These are phyloP conservation scores for Ciona savignyi DNA, from an alignment of 23 tunicate genomes.

Conservation along the genomic window DNA sequence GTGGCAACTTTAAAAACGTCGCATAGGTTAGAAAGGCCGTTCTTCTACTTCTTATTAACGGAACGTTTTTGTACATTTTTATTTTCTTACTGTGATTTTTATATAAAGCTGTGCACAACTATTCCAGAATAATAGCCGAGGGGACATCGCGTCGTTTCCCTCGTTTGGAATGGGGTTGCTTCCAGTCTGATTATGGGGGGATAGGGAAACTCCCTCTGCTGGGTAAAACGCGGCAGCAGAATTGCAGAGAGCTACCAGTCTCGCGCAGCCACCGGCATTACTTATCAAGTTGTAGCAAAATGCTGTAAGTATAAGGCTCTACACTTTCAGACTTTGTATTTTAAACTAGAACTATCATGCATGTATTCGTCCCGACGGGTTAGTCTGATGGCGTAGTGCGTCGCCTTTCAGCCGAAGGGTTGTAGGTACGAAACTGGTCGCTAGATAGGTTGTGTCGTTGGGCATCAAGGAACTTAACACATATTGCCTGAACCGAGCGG, in stretches of 20 bases:
- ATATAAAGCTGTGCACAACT: too few species aligned
- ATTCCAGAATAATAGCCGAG: conserved; percentile 35
- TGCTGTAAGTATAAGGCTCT: conserved; percentile 19
- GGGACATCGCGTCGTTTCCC: conserved; percentile 25
- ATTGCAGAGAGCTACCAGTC: background rate
- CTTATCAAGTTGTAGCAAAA: conserved; percentile 34
- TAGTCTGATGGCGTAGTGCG: too few species aligned
- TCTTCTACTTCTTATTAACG: background rate
- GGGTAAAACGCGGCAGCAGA: background rate
- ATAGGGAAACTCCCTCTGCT: conserved; percentile 14
- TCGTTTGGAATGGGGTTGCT: conserved; percentile 39
- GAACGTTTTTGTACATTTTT: background rate
- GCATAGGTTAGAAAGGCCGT: background rate
- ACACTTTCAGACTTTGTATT: too few species aligned
- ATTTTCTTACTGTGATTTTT: too few species aligned
- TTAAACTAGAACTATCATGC: too few species aligned
- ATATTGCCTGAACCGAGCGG: too few species aligned
- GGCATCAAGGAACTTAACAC: too few species aligned
- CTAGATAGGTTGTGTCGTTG: too few species aligned
- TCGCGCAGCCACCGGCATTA: conserved; percentile 42
- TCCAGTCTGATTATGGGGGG: conserved; percentile 20
- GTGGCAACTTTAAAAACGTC: background rate
- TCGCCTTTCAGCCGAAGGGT: too few species aligned
- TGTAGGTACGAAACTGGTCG: too few species aligned
- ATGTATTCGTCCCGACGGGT: too few species aligned